phyloP scores from a whole-genome alignment of 2,888 invertebrate genomes.

The Acleris emargana region DNA sequence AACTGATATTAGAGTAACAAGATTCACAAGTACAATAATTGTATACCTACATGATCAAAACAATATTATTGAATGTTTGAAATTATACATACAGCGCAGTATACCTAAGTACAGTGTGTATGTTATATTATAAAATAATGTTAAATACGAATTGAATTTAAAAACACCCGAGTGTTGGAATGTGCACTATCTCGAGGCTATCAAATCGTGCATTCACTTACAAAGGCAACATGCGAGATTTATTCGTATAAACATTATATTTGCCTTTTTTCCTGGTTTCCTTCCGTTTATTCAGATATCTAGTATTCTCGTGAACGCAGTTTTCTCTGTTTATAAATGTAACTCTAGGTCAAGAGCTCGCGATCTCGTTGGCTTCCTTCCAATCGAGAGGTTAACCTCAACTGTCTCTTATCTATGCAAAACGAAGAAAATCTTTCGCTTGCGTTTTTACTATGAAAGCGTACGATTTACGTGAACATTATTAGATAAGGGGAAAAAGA shows the following conservation, averaged over 20 bases:
- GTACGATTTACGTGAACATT: not conserved
- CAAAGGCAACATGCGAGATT: not conserved
- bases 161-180: not conserved
- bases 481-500: not conserved
- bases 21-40: no score
- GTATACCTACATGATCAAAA: no score
- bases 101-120: not conserved
- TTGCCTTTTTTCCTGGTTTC: not conserved
- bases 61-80: not conserved
- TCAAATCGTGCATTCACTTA: not conserved
- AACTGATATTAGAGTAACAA: no score
- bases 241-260: constrained; percentile 3
- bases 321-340: constrained; percentile 53
- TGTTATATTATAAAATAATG: not conserved
- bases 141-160: not conserved
- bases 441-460: constrained; percentile 15
- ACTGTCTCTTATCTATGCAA: constrained; percentile 36
- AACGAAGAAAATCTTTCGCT: constrained; percentile 31
- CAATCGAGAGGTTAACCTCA: constrained; percentile 44
- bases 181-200: not conserved
- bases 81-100: not conserved
- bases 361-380: constrained; percentile 60
- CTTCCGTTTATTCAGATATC: constrained; percentile 13
- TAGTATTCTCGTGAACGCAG: constrained; percentile 23
- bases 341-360: constrained; percentile 72